Evolutionary conservation across 2,888 invertebrate species (phyloP).

Genomic region (Heterodera filipjevi): DNA sequence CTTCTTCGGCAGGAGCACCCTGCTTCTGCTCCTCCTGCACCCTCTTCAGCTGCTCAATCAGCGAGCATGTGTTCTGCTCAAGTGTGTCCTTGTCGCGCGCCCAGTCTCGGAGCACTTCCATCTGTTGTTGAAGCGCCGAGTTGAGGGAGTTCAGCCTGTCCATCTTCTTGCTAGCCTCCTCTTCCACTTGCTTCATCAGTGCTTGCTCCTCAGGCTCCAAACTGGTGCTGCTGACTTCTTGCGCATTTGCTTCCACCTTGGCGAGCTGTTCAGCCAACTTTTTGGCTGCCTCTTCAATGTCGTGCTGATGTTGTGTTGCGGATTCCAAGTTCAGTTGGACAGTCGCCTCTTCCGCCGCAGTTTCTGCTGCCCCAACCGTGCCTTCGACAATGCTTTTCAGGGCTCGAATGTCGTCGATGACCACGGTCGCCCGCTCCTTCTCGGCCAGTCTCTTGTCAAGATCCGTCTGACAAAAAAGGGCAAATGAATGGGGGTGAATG

Average conservation of each 20-base stretch:
- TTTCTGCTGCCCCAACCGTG: not conserved
- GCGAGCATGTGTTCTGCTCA: not conserved
- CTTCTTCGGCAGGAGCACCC: not conserved
- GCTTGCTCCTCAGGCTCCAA: not conserved
- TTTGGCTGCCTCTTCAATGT: not conserved
- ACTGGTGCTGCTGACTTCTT: not conserved
- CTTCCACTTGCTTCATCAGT: not conserved
- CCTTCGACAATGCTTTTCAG: not conserved
- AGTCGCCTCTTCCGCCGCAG: constrained; percentile 5
- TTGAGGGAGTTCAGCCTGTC: not conserved
- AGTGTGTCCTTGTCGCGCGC: not conserved
- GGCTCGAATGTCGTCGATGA: not conserved
- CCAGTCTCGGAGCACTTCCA: not conserved
- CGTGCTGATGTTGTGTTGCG: not conserved
- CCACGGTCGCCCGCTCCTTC: not conserved
- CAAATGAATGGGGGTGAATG: not conserved
- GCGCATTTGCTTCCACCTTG: not conserved
- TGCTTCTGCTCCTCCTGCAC: not conserved
- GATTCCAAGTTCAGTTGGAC: not conserved
- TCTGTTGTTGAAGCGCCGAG: not conserved
- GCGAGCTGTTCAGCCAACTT: constrained; percentile 7
- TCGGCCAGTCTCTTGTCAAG: constrained; percentile 5
- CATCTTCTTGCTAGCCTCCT: not conserved
- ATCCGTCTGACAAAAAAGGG: not conserved
- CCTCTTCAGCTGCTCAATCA: not conserved